phyloP scores from a whole-genome alignment of 2,888 invertebrate genomes.

The Melitaea athalia region DNA sequence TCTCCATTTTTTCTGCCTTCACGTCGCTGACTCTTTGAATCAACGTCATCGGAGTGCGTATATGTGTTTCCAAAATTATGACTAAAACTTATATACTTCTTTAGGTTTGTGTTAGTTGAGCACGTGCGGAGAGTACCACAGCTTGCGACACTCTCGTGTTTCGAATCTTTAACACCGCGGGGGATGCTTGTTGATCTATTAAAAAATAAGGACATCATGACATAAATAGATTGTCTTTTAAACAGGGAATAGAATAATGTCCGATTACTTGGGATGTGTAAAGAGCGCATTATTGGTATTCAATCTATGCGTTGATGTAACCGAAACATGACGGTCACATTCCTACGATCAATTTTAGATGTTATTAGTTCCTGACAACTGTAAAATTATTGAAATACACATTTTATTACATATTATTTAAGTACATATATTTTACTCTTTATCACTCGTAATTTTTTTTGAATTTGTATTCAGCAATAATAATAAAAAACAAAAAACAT shows the following conservation, averaged over 20 bases:
- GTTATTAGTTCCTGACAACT: constrained; percentile 58
- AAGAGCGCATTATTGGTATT: constrained; percentile 55
- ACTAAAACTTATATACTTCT: constrained; percentile 22
- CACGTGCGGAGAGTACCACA: constrained; percentile 75
- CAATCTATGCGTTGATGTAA: constrained; percentile 74
- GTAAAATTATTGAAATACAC: constrained; percentile 21
- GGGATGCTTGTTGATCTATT: constrained; percentile 80
- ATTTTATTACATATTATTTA: constrained; percentile 43
- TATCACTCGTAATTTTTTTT: constrained; percentile 47
- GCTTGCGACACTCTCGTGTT: constrained; percentile 71
- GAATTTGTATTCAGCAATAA: constrained; percentile 62
- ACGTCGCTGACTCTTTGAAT: constrained; percentile 58
- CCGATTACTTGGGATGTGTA: constrained; percentile 58
- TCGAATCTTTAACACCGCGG: constrained; percentile 73
- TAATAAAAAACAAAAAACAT: constrained; percentile 76
- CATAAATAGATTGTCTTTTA: constrained; percentile 78
- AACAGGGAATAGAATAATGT: constrained; percentile 58
- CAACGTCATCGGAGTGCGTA: constrained; percentile 60
- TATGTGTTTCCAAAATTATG: constrained; percentile 12
- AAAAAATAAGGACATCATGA: constrained; percentile 82
- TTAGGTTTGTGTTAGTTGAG: constrained; percentile 45
- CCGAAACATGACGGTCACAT: constrained; percentile 81
- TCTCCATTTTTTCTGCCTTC: constrained; percentile 62
- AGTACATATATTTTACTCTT: constrained; percentile 46
- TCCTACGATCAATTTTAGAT: constrained; percentile 73